phyloP scores from a whole-genome alignment of 2,797 vertebrate species.

The Choloepus didactylus region DNA sequence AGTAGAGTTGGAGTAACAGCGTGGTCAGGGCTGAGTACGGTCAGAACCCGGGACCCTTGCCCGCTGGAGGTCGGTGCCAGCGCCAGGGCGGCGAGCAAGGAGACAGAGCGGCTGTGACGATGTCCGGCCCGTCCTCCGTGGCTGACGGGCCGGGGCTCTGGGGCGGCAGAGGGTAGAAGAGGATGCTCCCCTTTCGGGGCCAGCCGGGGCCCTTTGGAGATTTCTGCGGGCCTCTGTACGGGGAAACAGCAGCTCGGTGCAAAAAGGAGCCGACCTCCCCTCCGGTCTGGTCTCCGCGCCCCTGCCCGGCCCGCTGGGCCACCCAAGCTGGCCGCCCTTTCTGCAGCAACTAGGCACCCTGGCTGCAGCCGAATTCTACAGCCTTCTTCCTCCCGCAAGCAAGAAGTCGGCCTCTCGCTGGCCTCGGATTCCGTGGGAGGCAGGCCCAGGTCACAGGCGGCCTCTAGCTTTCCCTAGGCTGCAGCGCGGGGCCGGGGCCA shows the following conservation, averaged over 20 bases:
- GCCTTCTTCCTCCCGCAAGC: neutral
- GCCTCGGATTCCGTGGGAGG: accelerated
- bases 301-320: neutral
- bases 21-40: too few species aligned
- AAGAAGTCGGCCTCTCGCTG: neutral
- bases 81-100: neutral
- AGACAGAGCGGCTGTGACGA: neutral
- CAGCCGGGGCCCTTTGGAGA: accelerated
- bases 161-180: neutral
- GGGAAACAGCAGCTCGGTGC: neutral
- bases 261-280: neutral
- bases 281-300: accelerated
- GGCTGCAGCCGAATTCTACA: neutral
- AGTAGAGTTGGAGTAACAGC: neutral
- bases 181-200: neutral
- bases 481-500: neutral
- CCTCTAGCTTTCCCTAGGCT: neutral
- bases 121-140: neutral
- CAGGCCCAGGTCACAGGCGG: neutral
- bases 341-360: neutral
- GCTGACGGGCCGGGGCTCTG: accelerated
- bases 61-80: neutral
- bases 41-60: too few species aligned
- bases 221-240: too few species aligned
- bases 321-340: neutral